Evolutionary conservation across 2,888 invertebrate species (phyloP), one percentile per base, ranked within the genome.

Genomic region (Campoplex nolae): DNA sequence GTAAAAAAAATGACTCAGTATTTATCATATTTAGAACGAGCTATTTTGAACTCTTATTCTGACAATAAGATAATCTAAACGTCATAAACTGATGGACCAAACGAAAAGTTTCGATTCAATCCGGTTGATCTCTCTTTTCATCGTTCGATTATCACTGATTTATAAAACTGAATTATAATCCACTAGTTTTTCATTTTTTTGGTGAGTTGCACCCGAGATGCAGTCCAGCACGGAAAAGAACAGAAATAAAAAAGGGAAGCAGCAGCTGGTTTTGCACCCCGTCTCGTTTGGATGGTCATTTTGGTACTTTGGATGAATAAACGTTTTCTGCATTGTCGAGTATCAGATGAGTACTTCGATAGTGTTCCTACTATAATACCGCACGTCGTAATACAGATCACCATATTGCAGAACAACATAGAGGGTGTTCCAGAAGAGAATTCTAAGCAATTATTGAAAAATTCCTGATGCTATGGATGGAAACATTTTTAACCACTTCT

Each of bases 331-430:
- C 74, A 78, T 87, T 78, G 70, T 87, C 75, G 84, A 84, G 84
- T 82, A 84, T 74, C n/a, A 87, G 84, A 87, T 76, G 84, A 87
- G 84, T 82, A 71, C 87, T 79, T 84, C 56, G 87, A 87, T 87
- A 87, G 84, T 74, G 62, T 62, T 65, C 28, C n/a, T 35, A 42
- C 28, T 56, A 79, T 45, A 56, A 70, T 56, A 23, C 23, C 70
- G 65, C 51, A 54, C 67, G 23, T 56, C 42, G 85, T 67, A 32
- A 28, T 75, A 62, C 54, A 65, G 58, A 54, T 42, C 77, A 76
- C 73, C 76, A 67, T 62, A 77, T 73, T 71, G 32, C 6, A 6
- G 32, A 4, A 28, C 28, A 18, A 2, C 32, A 32, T 77, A 67
- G 28, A 48, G 6, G 62, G 32, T 32, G 62, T 32, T 32, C 32